These are phyloP conservation scores for Lepilemur ruficaudatus DNA, from an alignment of 2,797 vertebrate genomes.

Conservation along the genomic window DNA sequence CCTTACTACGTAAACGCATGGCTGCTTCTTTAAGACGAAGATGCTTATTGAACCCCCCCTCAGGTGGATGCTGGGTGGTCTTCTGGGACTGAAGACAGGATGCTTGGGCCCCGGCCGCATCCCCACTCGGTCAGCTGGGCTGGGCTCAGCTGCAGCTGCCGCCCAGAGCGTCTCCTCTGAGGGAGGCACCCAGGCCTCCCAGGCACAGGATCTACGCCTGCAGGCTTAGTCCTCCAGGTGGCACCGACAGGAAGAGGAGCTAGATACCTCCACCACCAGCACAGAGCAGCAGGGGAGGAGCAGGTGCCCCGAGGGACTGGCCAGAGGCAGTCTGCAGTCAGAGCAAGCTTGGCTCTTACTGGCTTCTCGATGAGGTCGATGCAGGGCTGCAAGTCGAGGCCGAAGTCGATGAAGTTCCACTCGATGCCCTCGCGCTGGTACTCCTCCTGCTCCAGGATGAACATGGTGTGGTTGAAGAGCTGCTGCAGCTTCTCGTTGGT, in stretches of 20 bases:
- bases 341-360: constrained; percentile 80
- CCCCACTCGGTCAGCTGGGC: background rate
- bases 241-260: fast-evolving
- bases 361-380: constrained; percentile 92
- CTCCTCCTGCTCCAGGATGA: constrained; percentile 90
- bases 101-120: background rate
- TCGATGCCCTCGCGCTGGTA: constrained; percentile 90
- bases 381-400: constrained; percentile 89
- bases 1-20: background rate
- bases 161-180: background rate
- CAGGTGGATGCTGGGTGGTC: background rate
- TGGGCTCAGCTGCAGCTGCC: background rate
- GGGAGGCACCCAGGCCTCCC: no score
- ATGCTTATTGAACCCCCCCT: background rate
- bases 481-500: constrained; percentile 91
- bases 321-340: background rate
- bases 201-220: background rate
- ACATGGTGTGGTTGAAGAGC: constrained; percentile 91
- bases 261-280: no score
- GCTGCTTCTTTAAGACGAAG: background rate
- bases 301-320: fast-evolving
- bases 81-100: background rate
- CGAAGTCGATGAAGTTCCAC: constrained; percentile 91
- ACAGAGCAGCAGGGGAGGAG: background rate
- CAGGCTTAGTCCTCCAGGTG: background rate